These are phyloP conservation scores for Lindbergichthys nudifrons DNA, from an alignment of 2,797 vertebrate species.

Conservation along the genomic window DNA sequence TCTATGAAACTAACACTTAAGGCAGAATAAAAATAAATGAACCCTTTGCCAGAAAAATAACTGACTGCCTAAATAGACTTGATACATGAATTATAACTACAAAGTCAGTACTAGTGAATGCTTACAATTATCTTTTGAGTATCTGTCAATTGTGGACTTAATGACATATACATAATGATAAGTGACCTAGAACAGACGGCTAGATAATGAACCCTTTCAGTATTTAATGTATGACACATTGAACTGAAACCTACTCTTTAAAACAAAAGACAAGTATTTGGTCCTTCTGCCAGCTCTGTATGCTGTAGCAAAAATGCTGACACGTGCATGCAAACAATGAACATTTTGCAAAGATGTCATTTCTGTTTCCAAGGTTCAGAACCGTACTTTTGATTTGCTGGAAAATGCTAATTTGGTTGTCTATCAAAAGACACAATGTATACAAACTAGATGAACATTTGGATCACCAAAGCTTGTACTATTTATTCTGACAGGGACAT, in stretches of 20 bases:
- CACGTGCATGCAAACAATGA: background rate
- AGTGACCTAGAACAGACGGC: background rate
- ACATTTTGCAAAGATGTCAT: background rate
- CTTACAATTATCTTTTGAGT: background rate
- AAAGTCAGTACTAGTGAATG: background rate
- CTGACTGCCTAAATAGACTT: background rate
- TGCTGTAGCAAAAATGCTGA: background rate
- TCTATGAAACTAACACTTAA: conserved; percentile 19
- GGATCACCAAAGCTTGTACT: background rate
- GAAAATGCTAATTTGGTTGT: background rate
- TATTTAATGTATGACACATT: background rate
- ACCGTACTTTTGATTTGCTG: background rate
- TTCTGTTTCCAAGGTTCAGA: background rate
- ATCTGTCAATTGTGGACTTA: conserved; percentile 7
- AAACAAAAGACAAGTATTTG: background rate
- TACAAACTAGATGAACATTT: background rate
- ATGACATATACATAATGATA: conserved; percentile 5
- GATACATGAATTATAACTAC: background rate
- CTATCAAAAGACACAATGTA: no score
- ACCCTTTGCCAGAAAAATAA: background rate
- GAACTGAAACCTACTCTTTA: background rate
- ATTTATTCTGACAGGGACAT: background rate
- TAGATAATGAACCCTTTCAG: background rate
- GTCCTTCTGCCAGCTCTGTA: background rate
- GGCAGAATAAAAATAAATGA: conserved; percentile 11